These are phyloP conservation scores for Varecia variegata DNA, from an alignment of 2,797 vertebrate genomes.

Conservation along the genomic window DNA sequence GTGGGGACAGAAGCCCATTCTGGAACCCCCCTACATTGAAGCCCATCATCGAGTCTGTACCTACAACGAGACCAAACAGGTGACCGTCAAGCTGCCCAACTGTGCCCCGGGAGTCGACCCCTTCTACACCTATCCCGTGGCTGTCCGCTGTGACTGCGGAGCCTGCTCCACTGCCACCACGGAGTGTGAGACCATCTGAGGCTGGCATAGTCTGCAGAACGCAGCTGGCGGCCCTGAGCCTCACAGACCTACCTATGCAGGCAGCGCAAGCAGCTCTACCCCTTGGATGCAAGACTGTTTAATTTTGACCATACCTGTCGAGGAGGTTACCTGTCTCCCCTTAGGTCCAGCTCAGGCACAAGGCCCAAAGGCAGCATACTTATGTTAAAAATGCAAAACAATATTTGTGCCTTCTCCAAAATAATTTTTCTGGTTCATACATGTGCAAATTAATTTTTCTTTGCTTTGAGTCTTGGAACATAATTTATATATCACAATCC, in stretches of 20 bases:
- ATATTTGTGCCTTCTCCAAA: background rate
- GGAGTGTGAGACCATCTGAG: conserved; percentile 90
- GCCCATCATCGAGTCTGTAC: conserved; percentile 93
- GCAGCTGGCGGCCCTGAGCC: background rate
- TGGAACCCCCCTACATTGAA: conserved; percentile 92
- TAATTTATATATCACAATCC: background rate
- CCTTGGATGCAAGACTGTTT: background rate
- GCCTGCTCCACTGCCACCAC: conserved; percentile 92
- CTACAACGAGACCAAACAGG: conserved; percentile 91
- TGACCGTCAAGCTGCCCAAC: conserved; percentile 89
- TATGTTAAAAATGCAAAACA: background rate
- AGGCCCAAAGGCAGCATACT: background rate
- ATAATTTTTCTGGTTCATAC: background rate
- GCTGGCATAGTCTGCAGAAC: background rate
- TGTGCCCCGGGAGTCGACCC: conserved; percentile 88
- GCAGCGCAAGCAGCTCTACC: background rate
- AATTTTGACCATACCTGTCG: background rate
- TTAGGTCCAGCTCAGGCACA: background rate
- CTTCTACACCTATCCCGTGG: conserved; percentile 91
- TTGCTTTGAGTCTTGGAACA: conserved; percentile 26
- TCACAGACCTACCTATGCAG: background rate
- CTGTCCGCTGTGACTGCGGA: conserved; percentile 91
- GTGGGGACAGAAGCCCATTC: conserved; percentile 88
- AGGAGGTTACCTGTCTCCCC: background rate
- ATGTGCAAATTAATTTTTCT: background rate